Evolutionary conservation across 30 jellyfish, hydroid and myxozoan species (phyloP).

Genomic region (Hydractinia echinata): DNA sequence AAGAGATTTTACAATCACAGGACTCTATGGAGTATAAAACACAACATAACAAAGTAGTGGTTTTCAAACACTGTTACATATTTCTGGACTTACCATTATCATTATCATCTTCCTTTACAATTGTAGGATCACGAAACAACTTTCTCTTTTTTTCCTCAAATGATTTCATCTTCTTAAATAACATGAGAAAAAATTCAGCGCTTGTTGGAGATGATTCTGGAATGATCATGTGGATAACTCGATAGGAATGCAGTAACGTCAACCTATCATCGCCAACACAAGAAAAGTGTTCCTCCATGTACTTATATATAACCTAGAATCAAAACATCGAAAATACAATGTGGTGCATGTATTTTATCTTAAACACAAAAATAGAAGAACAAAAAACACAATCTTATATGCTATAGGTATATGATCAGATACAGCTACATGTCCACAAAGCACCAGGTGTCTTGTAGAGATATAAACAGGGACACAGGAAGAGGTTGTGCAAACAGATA

Average conservation of each 20-base stretch:
- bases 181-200: constrained; percentile 48
- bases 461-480: no score
- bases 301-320: constrained; percentile 46
- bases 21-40: no score
- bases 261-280: constrained; percentile 64
- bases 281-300: constrained; percentile 71
- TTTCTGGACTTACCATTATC: background rate
- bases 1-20: no score
- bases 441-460: no score
- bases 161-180: constrained; percentile 29
- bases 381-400: no score
- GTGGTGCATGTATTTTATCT: no score
- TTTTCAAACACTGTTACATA: no score
- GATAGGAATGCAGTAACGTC: constrained; percentile 54
- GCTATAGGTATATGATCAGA: no score
- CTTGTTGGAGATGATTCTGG: constrained; percentile 74
- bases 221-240: constrained; percentile 38
- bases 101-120: background rate
- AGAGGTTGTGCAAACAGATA: no score
- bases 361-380: no score
- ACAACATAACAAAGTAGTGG: no score
- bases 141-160: constrained; percentile 12
- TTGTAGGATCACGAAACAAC: background rate
- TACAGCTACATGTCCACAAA: no score
- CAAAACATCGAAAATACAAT: background rate